phyloP scores from a whole-genome alignment of 2,797 vertebrate species.

The Decapterus maruadsi region DNA sequence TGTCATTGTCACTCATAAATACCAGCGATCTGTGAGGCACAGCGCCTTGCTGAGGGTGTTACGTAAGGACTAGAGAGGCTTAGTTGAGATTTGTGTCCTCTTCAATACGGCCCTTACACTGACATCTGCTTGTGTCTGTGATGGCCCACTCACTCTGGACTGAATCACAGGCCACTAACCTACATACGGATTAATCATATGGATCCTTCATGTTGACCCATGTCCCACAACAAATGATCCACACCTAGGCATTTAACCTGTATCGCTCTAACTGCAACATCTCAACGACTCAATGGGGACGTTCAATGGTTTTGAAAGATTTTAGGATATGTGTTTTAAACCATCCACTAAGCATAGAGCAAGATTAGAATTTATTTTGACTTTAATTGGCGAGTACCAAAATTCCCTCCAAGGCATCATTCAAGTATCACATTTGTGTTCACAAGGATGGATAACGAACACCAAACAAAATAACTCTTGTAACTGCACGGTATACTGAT shows the following conservation, averaged over 20 bases:
- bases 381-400: neutral
- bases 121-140: slow-evolving; percentile 67
- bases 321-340: slow-evolving; percentile 18
- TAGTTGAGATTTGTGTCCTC: slow-evolving; percentile 75
- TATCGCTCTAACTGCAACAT: neutral
- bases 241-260: slow-evolving; percentile 13
- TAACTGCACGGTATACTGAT: neutral
- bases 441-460: too few species aligned
- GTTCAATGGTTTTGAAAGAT: slow-evolving; percentile 15
- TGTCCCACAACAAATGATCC: neutral
- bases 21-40: slow-evolving; percentile 55
- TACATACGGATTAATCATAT: neutral
- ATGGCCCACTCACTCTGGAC: slow-evolving; percentile 59
- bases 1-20: slow-evolving; percentile 70
- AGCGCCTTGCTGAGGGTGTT: slow-evolving; percentile 69
- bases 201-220: neutral
- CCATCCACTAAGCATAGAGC: neutral
- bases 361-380: neutral
- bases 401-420: too few species aligned
- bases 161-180: slow-evolving; percentile 32
- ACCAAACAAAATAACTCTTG: neutral
- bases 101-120: slow-evolving; percentile 56
- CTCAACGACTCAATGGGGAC: slow-evolving; percentile 14
- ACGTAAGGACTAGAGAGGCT: slow-evolving; percentile 78
- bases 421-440: too few species aligned